Evolutionary conservation across 2,797 vertebrate genomes (phyloP).

Genomic region (Acipenser transmontanus): DNA sequence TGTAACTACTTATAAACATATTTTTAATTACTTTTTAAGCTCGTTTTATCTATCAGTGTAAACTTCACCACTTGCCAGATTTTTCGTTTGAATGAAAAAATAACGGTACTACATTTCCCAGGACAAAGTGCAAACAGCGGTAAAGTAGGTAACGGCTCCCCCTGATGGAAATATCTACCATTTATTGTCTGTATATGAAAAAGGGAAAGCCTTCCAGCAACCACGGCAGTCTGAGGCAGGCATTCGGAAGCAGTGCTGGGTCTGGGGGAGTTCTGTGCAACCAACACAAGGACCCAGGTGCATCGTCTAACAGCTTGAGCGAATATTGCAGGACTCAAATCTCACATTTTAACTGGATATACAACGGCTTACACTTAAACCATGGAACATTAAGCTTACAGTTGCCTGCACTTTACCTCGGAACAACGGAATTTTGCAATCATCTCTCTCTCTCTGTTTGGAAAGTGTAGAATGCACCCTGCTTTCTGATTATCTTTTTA

Average conservation of each 20-base stretch:
- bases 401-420: constrained; percentile 16
- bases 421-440: constrained; percentile 29
- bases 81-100: too few relatives aligned
- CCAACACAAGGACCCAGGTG: constrained; percentile 18
- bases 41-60: too few relatives aligned
- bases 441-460: constrained; percentile 18
- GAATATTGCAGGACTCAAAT: constrained; percentile 10
- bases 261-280: constrained; percentile 17
- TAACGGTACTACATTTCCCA: constrained; percentile 19
- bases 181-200: constrained; percentile 12
- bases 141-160: constrained; percentile 20
- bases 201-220: constrained; percentile 22
- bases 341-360: constrained; percentile 15
- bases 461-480: constrained; percentile 62
- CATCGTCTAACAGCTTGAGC: constrained; percentile 14
- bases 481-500: constrained; percentile 47
- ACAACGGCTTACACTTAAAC: constrained; percentile 15
- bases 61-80: too few relatives aligned
- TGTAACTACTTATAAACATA: too few relatives aligned
- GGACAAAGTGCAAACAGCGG: background rate
- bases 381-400: constrained; percentile 32
- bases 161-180: constrained; percentile 19
- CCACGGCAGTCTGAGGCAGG: constrained; percentile 29
- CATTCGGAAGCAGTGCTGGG: constrained; percentile 22
- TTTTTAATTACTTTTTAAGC: too few relatives aligned